A percentile compares a stretch with the other conserved stretches of the same genome.
phyloP scores from a whole-genome alignment of 2,113 vertebrate genomes.

The Clarias macrocephalus region DNA sequence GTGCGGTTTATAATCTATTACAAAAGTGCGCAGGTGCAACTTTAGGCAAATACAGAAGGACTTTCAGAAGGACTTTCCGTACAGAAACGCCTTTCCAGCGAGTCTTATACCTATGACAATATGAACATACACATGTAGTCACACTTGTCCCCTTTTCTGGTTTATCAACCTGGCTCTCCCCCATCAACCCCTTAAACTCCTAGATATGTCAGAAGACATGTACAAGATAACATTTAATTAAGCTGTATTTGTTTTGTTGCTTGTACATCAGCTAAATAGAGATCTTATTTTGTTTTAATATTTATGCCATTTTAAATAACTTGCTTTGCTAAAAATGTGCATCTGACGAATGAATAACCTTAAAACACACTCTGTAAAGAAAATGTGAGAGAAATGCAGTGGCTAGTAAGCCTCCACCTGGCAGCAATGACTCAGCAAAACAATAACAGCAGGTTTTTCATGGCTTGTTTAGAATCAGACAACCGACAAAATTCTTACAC shows the following conservation, averaged over 20 bases:
- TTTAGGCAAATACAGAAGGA: too few relatives aligned
- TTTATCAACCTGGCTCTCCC: neutral
- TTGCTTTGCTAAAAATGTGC: constrained; percentile 2
- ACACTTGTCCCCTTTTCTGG: neutral
- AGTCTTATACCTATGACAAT: neutral
- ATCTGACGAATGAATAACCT: neutral
- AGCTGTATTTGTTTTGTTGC: neutral
- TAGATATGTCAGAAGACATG: neutral
- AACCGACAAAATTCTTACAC: neutral
- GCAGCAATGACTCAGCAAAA: constrained; percentile 50
- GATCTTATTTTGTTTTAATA: neutral
- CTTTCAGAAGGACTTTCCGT: neutral
- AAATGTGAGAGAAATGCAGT: neutral
- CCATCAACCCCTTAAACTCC: neutral
- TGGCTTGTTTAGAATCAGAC: neutral
- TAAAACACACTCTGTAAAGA: neutral
- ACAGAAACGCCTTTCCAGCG: neutral
- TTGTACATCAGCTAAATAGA: neutral
- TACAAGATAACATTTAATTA: neutral
- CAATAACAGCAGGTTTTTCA: constrained; percentile 26
- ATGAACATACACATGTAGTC: neutral
- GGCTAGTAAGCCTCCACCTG: neutral
- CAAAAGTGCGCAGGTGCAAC: too few relatives aligned
- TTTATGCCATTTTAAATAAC: neutral
- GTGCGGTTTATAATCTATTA: too few relatives aligned